phyloP scores from a whole-genome alignment of 2,888 invertebrate genomes.

The Xestia rhomboidea region DNA sequence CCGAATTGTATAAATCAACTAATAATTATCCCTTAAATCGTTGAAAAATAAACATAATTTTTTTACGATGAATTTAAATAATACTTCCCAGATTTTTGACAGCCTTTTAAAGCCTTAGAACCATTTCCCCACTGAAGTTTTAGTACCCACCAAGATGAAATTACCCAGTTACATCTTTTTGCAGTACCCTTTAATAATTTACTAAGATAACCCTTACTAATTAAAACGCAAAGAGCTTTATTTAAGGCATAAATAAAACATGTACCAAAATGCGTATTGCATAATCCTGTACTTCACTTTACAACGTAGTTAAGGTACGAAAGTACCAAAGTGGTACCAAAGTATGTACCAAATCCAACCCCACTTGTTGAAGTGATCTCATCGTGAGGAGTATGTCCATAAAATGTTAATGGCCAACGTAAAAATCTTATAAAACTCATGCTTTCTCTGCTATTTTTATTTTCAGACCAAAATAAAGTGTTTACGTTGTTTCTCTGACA shows the following conservation, averaged over 20 bases:
- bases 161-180: not conserved
- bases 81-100: not conserved
- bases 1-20: not conserved
- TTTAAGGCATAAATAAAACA: constrained; percentile 28
- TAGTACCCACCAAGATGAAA: not conserved
- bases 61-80: not conserved
- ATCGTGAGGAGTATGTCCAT: constrained; percentile 57
- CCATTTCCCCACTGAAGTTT: not conserved
- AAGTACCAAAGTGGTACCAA: not conserved
- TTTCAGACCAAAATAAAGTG: constrained; percentile 40
- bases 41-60: not conserved
- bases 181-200: constrained; percentile 1
- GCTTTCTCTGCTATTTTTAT: constrained; percentile 58
- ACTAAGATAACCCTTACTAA: constrained; percentile 17
- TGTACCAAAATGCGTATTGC: constrained; percentile 4
- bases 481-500: constrained; percentile 39
- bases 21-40: not conserved
- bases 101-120: not conserved
- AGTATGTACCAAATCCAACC: constrained; percentile 44
- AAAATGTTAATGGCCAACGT: constrained; percentile 63
- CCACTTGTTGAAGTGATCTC: constrained; percentile 62
- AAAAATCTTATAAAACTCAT: constrained; percentile 64
- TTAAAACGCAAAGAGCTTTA: constrained; percentile 30
- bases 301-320: constrained; percentile 34
- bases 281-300: constrained; percentile 50